Percentiles rank a stretch among this genome's conserved stretches.
Evolutionary conservation across 2,888 invertebrate genomes (phyloP).

Genomic region (Eupithecia insigniata): DNA sequence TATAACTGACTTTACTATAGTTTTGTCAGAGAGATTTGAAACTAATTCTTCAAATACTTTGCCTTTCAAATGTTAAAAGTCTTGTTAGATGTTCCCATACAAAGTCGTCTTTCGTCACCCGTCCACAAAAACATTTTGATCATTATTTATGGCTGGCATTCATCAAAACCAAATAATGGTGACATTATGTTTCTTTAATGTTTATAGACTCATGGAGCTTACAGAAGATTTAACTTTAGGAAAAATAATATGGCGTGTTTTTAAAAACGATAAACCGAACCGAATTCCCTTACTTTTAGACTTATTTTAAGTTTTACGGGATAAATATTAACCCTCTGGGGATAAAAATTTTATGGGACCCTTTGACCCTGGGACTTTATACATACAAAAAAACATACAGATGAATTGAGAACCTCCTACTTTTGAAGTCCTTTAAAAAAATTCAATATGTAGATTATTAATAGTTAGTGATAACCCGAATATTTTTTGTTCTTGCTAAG

Average conservation of each 20-base stretch:
- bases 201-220: not conserved
- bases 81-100: slow-evolving; percentile 40
- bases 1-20: not conserved
- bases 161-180: slow-evolving; percentile 41
- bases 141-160: slow-evolving; percentile 44
- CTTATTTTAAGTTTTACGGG: no score
- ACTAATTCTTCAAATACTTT: slow-evolving; percentile 8
- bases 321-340: no score
- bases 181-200: slow-evolving; percentile 6
- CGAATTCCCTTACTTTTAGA: no score
- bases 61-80: slow-evolving; percentile 40
- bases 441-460: no score
- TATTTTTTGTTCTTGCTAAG: no score
- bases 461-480: no score
- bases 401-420: no score
- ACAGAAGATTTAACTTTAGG: not conserved
- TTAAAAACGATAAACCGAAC: no score
- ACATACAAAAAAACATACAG: no score
- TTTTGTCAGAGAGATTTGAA: not conserved
- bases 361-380: no score
- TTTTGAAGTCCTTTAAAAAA: no score
- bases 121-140: slow-evolving; percentile 40
- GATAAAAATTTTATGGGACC: no score
- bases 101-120: slow-evolving; percentile 44
- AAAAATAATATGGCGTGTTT: not conserved